A percentile compares a stretch with the other conserved stretches of the same genome.
Evolutionary conservation across 2,888 invertebrate genomes (phyloP).

Genomic region (Brachypalpus laphriformis): DNA sequence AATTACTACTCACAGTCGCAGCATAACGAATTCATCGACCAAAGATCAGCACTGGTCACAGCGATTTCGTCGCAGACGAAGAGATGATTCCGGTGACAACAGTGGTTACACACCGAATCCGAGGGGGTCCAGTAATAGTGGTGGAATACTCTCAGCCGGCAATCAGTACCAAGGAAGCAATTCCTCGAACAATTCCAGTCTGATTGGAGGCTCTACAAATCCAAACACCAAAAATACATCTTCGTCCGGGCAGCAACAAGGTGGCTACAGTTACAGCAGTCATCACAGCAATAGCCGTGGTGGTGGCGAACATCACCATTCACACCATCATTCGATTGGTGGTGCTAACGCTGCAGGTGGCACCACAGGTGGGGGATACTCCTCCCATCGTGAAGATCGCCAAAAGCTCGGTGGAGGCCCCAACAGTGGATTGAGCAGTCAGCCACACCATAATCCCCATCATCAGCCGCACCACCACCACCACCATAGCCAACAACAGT

Average conservation of each 20-base stretch:
- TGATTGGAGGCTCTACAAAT: conserved; percentile 72
- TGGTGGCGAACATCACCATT: conserved; percentile 63
- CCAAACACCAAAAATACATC: conserved; percentile 75
- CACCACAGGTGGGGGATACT: conserved; percentile 75
- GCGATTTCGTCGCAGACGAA: conserved; percentile 79
- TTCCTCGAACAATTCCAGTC: conserved; percentile 40
- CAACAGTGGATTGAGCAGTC: conserved; percentile 48
- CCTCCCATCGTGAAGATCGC: conserved; percentile 76
- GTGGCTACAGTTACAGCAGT: conserved; percentile 70
- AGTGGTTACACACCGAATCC: conserved; percentile 79
- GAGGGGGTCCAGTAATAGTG: conserved; percentile 60
- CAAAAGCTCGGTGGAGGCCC: conserved; percentile 63
- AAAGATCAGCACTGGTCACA: conserved; percentile 79
- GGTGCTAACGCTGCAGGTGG: conserved; percentile 69
- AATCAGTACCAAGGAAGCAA: conserved; percentile 53
- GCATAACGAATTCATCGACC: conserved; percentile 68
- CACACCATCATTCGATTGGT: conserved; percentile 76
- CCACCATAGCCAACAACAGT: conserved; percentile 72
- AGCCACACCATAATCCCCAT: conserved; percentile 74
- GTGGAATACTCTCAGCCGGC: conserved; percentile 53
- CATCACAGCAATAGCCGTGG: conserved; percentile 67
- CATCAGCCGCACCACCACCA: conserved; percentile 77
- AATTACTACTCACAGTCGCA: conserved; percentile 60
- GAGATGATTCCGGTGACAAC: conserved; percentile 80
- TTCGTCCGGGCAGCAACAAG: conserved; percentile 74